These are phyloP conservation scores for Anastrepha ludens DNA, from an alignment of 1,140 invertebrate genomes.

Conservation along the genomic window DNA sequence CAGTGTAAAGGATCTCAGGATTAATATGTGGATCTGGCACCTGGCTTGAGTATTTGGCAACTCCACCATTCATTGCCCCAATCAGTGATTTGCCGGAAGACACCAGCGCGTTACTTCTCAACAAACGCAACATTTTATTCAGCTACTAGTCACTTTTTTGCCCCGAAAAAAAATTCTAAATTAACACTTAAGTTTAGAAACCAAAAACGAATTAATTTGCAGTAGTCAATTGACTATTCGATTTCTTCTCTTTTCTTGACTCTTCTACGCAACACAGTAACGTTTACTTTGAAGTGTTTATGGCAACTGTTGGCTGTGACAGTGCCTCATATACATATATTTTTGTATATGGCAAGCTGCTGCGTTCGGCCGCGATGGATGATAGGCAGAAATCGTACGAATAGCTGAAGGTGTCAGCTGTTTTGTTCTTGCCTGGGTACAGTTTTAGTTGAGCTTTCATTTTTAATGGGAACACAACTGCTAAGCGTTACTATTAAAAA, in stretches of 20 bases:
- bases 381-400: not conserved
- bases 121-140: slow-evolving; percentile 65
- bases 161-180: not conserved
- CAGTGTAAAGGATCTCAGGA: slow-evolving; percentile 69
- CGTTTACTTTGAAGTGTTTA: not conserved
- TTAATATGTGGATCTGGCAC: slow-evolving; percentile 66
- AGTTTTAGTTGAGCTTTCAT: slow-evolving; percentile 11
- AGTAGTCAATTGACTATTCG: not conserved
- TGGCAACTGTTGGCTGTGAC: not conserved
- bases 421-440: not conserved
- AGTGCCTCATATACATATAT: not conserved
- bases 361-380: not conserved
- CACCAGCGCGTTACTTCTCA: slow-evolving; percentile 63
- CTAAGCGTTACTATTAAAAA: slow-evolving; percentile 22
- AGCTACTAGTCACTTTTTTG: not conserved
- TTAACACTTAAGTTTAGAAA: not conserved
- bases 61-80: slow-evolving; percentile 60
- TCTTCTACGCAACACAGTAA: not conserved
- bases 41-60: slow-evolving; percentile 62
- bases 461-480: not conserved
- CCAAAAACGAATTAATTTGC: not conserved
- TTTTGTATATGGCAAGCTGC: not conserved
- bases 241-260: not conserved
- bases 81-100: slow-evolving; percentile 58
- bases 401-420: not conserved